Base-by-base conservation (phyloP, 2,113 vertebrate species). In the Nycticryphes semicollaris region DNA sequence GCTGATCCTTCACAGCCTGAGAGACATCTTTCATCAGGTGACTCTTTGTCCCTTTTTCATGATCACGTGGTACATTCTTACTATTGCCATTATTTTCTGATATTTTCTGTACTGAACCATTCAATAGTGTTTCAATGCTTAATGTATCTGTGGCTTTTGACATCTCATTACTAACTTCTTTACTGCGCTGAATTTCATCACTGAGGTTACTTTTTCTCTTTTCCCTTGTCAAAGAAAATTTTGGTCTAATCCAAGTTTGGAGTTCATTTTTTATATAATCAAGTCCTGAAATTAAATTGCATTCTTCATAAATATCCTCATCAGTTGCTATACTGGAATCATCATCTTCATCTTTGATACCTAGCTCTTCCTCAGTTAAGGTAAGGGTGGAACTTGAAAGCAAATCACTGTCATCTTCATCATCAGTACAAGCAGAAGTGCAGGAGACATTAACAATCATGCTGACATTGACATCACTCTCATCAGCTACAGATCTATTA, bases 361-460 rank as follows among this genome's bases (percentile, higher is more conserved):
- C 98, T 1, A 99, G 97, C 93, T 99, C 99, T 97, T 99, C 99
- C 97, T 99, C 99, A 3, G 99, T 99, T 94, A 99, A 98, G 10
- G 99, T 99, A 80, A 99, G 99, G 2, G 99, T 99, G 67, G 99
- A 99, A 97, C 99, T 99, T 48, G 99, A 99, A 82, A 99, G 98
- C 63, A 99, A 98, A 97, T 99, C 99, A 69, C 99, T 99, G 93
- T 99, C 99, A 50, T 99, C 99, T 97, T 99, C 99, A 67, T 99
- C 99, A 70, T 99, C 99, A 8, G 99, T 99, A 89, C 99, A 99
- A 28, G 99, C 99, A 60, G 99, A 99, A 31, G 99, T 99, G 82
- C 99, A 99, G 28, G 99, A 99, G 72, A 99, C 99, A 33, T 99
- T 99, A 64, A 99, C 99, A 82, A 99, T 99, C 98, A 99, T 99